Evolutionary conservation across 2,113 vertebrate species (phyloP).

Genomic region (Natator depressus): DNA sequence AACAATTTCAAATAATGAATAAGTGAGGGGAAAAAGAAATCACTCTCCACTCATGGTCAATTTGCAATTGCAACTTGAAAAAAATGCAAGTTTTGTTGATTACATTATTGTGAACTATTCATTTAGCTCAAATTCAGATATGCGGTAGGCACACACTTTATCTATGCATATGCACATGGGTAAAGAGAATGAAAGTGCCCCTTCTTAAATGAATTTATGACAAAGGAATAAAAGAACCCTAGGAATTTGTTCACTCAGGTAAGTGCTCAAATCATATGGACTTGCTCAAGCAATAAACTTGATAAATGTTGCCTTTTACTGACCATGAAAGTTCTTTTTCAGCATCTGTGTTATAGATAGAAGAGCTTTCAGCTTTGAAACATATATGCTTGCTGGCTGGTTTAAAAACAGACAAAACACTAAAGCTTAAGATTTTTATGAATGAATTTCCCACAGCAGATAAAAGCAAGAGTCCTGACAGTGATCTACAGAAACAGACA

Average conservation of each 20-base stretch:
- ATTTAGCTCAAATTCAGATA: neutral
- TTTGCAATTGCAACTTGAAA: neutral
- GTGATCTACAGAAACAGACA: neutral
- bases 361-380: conserved; percentile 39
- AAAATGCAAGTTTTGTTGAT: neutral
- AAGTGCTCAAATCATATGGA: conserved; percentile 34
- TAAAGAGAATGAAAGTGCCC: neutral
- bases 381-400: neutral
- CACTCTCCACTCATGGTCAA: neutral
- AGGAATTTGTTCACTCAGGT: conserved; percentile 7
- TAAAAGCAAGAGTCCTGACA: conserved; percentile 12
- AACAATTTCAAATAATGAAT: neutral
- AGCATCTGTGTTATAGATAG: conserved; percentile 28
- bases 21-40: neutral
- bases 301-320: conserved; percentile 43
- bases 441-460: neutral
- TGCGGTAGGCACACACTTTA: neutral
- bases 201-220: conserved; percentile 43
- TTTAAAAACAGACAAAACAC: neutral
- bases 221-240: conserved; percentile 12
- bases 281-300: conserved; percentile 42
- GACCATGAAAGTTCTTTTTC: conserved; percentile 45
- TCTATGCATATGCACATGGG: neutral
- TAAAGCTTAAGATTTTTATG: neutral
- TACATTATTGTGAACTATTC: neutral